Evolutionary conservation across 2,888 invertebrate genomes (phyloP).

Genomic region (Branchipolynoe longqiensis): DNA sequence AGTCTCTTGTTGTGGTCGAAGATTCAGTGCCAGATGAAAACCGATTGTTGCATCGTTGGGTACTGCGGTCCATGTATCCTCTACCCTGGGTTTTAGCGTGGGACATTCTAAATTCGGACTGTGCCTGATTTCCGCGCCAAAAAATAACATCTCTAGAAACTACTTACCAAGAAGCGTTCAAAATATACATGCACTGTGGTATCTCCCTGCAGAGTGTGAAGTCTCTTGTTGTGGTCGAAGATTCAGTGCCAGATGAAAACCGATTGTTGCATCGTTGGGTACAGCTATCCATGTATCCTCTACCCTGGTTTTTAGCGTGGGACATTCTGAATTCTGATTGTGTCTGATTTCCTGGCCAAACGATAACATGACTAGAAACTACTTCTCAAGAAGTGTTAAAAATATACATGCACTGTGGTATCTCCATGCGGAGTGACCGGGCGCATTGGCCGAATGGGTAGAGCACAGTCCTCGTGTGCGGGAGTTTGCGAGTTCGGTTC

Average conservation of each 20-base stretch:
- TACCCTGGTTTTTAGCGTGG: conserved; percentile 1
- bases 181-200: not conserved
- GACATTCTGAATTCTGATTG: not conserved
- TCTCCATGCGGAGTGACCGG: no score
- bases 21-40: not conserved
- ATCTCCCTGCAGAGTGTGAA: conserved; percentile 20
- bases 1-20: conserved; percentile 11
- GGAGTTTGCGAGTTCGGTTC: no score
- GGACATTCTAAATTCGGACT: no score
- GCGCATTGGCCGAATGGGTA: no score
- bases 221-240: conserved; percentile 14
- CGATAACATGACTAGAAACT: no score
- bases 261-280: conserved; percentile 5
- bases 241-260: conserved; percentile 21
- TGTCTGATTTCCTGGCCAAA: no score
- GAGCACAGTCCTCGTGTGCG: no score
- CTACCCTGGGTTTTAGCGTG: conserved; percentile 29
- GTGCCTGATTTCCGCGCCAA: no score
- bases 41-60: conserved; percentile 42
- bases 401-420: no score
- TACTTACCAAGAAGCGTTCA: not conserved
- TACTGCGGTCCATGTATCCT: not conserved
- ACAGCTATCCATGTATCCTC: not conserved
- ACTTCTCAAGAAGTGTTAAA: no score
- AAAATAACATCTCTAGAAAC: no score